These are phyloP conservation scores for Boulengeromyrus knoepffleri DNA, from an alignment of 2,113 vertebrate species.

Conservation along the genomic window DNA sequence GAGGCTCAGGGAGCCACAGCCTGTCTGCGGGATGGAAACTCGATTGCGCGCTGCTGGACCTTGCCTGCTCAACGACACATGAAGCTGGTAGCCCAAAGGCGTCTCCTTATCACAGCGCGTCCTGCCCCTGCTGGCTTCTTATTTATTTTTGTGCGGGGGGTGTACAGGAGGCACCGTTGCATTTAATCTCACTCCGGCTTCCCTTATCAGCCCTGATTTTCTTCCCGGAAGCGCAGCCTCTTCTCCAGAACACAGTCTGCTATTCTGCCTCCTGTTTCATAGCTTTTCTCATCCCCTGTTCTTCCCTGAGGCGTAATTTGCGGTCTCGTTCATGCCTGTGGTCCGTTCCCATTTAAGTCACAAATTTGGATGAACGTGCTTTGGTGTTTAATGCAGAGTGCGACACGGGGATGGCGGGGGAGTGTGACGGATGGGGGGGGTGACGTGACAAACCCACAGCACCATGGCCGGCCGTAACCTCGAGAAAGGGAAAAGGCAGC, in stretches of 20 bases:
- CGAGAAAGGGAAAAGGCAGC: neutral
- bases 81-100: neutral
- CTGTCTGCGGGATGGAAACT: neutral
- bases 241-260: neutral
- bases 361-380: neutral
- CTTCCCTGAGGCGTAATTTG: neutral
- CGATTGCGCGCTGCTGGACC: neutral
- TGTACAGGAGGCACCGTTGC: neutral
- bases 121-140: neutral
- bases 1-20: neutral
- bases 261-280: neutral
- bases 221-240: neutral
- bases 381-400: neutral
- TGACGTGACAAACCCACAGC: neutral
- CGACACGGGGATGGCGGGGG: neutral
- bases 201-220: neutral
- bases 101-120: neutral
- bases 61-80: neutral
- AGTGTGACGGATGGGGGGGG: neutral
- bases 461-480: neutral
- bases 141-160: neutral
- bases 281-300: neutral
- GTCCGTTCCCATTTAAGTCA: neutral
- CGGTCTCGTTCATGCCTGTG: neutral
- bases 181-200: neutral